Evolutionary conservation across 1,140 invertebrate genomes (phyloP), one percentile per base, ranked within the genome.

Genomic region (Spodoptera frugiperda): DNA sequence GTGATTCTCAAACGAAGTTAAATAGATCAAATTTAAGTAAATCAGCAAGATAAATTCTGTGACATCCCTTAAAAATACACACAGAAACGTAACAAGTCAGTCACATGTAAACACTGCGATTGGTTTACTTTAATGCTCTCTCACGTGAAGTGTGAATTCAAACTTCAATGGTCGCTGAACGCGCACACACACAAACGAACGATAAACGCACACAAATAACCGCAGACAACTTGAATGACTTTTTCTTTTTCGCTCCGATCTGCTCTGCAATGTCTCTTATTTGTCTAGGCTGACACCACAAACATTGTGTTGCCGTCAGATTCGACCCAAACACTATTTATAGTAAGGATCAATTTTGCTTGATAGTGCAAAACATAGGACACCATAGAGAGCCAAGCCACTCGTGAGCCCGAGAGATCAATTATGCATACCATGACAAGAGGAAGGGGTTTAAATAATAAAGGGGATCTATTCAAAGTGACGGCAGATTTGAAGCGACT

Each of bases 371-470:
- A 48, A 30, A 25, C 10, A 30, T 11, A 25, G 17, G 2, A 14
- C 14, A 4, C 1, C 51, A 48, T 48, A 76, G 49, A 67, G 17
- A 48, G 30, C 68, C 61, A 48, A 46, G 49, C 59, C 67, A 78
- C 76, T 77, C 59, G 68, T 54, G 74, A 72, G 74, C 49, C 46
- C 54, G 21, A 54, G 71, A 70, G 49, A 77, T 83, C 81, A 83
- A 83, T 83, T 80, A 80, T 83, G 81, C 81, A 83, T 77, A 33
- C 65, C 55, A 54, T 75, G 76, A 82, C 77, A 80, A 76, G 81
- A 78, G 78, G 70, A 59, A 46, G 61, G 70, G 67, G 68, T 21
- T 73, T 82, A 76, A 80, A 82, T 82, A 79, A 78, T 80, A 79
- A 78, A 79, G 59, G 44, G 55, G 57, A 73, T 48, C 55, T 72